Evolutionary conservation across 2,888 invertebrate species (phyloP).

Genomic region (Netelia melanura): DNA sequence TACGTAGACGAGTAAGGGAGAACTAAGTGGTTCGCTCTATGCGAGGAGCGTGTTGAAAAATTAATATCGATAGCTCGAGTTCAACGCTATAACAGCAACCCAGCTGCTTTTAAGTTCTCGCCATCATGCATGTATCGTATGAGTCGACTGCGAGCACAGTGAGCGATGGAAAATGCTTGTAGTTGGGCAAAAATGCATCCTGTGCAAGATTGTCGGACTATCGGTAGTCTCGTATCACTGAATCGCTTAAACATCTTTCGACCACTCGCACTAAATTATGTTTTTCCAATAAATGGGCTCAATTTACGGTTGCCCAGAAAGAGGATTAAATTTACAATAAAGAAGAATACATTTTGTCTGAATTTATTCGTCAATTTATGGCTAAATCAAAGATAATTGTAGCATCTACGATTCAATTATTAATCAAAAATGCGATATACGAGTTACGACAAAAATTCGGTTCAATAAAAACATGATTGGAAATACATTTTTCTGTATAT

Average conservation of each 20-base stretch:
- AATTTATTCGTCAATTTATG: too few relatives aligned
- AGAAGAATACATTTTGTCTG: too few relatives aligned
- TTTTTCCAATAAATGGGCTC: not conserved
- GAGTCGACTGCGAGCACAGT: not conserved
- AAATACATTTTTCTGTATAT: not conserved
- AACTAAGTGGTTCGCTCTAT: slow-evolving; percentile 18
- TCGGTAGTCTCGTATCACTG: slow-evolving; percentile 47
- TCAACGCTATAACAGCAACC: slow-evolving; percentile 30
- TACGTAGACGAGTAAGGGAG: too few relatives aligned
- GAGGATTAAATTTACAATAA: not conserved
- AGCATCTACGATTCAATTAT: too few relatives aligned
- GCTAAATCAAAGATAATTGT: too few relatives aligned
- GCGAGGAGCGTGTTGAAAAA: slow-evolving; percentile 50
- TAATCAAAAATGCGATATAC: too few relatives aligned
- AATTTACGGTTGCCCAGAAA: not conserved
- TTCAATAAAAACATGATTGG: not conserved
- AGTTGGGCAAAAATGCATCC: slow-evolving; percentile 27
- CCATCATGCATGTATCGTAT: slow-evolving; percentile 27
- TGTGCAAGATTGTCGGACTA: slow-evolving; percentile 21
- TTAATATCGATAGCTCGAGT: slow-evolving; percentile 55
- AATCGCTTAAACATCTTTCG: slow-evolving; percentile 34
- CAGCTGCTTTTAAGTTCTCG: slow-evolving; percentile 24
- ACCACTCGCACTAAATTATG: not conserved
- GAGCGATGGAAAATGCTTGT: not conserved
- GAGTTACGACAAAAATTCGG: not conserved